Evolutionary conservation across 2,888 invertebrate genomes (phyloP).

Genomic region (Tenthredo scrophulariae): DNA sequence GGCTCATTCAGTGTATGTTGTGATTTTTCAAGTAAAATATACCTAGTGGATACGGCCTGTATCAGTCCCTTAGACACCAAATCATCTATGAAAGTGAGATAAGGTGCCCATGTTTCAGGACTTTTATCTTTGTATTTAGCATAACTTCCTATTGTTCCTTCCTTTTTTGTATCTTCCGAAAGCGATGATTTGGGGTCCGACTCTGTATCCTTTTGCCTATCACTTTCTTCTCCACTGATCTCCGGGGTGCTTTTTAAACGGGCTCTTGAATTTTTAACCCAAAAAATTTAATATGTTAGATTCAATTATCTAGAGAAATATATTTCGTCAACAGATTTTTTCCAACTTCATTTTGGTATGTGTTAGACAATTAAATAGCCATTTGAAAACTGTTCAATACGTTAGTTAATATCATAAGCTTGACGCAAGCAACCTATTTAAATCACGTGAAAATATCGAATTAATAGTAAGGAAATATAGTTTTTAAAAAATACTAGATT

Average conservation of each 20-base stretch:
- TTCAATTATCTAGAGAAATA: background rate
- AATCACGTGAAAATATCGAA: background rate
- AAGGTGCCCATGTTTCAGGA: conserved; percentile 81
- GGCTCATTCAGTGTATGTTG: background rate
- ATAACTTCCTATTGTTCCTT: conserved; percentile 65
- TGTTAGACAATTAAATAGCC: background rate
- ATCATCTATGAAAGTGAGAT: conserved; percentile 84
- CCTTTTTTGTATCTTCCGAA: conserved; percentile 64
- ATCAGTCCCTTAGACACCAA: conserved; percentile 82
- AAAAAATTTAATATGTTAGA: background rate
- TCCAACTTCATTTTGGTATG: background rate
- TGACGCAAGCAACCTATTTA: background rate
- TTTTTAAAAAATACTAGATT: background rate
- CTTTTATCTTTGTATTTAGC: conserved; percentile 70
- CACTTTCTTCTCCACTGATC: conserved; percentile 56
- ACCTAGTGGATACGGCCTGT: conserved; percentile 79
- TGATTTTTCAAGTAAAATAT: conserved; percentile 33
- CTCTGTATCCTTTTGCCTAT: conserved; percentile 54
- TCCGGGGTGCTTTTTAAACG: background rate
- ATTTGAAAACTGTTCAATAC: too few species aligned
- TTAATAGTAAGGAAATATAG: background rate
- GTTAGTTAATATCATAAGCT: background rate
- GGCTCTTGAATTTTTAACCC: conserved; percentile 23
- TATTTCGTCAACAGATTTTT: background rate
- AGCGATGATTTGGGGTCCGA: conserved; percentile 47